Conservation (phyloP, 2,888 invertebrate genomes). For the Argyresthia albistria region DNA sequence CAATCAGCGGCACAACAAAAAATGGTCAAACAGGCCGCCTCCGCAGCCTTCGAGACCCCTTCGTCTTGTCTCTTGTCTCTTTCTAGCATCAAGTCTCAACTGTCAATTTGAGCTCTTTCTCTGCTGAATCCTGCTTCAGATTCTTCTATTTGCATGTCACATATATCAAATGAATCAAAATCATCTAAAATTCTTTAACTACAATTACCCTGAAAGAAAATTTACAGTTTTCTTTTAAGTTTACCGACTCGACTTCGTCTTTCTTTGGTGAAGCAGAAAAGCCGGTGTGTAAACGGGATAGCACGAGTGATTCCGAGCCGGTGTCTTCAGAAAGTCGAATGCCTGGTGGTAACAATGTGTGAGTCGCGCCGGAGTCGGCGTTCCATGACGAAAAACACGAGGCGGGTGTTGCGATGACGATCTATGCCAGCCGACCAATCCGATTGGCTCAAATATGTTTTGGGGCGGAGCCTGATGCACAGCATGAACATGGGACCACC, state of each 20-base stretch:
- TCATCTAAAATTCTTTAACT: too few relatives aligned
- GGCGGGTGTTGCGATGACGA: slow-evolving; percentile 63
- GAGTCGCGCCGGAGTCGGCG: slow-evolving; percentile 71
- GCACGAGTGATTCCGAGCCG: slow-evolving; percentile 47
- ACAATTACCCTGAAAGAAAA: too few relatives aligned
- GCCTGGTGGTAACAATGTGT: slow-evolving; percentile 65
- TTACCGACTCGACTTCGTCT: neutral
- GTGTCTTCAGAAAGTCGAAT: slow-evolving; percentile 62
- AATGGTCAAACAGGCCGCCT: slow-evolving; percentile 71
- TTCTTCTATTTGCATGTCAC: neutral
- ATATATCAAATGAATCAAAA: neutral
- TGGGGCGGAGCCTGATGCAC: slow-evolving; percentile 61
- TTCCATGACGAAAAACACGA: slow-evolving; percentile 67
- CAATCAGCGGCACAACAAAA: slow-evolving; percentile 71
- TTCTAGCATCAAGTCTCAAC: slow-evolving; percentile 28
- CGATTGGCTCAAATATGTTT: slow-evolving; percentile 60
- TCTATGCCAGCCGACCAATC: slow-evolving; percentile 50
- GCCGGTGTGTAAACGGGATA: slow-evolving; percentile 49
- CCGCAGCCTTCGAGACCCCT: slow-evolving; percentile 57
- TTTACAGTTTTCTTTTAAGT: neutral
- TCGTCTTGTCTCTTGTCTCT: slow-evolving; percentile 53
- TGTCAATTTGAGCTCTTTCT: neutral
- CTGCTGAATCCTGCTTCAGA: neutral
- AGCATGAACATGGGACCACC: slow-evolving; percentile 39
- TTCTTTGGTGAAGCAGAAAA: slow-evolving; percentile 2